These are phyloP conservation scores for Antheraea mylitta DNA, from an alignment of 1,140 invertebrate genomes.

Conservation along the genomic window DNA sequence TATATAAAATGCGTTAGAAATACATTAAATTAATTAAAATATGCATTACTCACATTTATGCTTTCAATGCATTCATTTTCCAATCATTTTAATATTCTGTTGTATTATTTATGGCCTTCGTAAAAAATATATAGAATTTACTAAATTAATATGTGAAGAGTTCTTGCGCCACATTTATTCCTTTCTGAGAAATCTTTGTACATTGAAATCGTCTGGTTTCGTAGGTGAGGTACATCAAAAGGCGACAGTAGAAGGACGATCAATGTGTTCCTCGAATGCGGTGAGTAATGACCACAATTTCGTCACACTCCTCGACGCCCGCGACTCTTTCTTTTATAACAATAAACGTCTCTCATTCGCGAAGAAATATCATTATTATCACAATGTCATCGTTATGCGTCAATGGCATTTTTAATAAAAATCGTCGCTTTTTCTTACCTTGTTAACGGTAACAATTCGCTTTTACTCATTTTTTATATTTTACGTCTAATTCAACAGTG, in stretches of 20 bases:
- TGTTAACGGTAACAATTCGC: neutral
- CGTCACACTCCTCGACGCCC: slow-evolving; percentile 23
- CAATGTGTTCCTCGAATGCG: slow-evolving; percentile 24
- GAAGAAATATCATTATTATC: slow-evolving; percentile 18
- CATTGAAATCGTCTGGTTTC: neutral
- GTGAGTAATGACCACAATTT: slow-evolving; percentile 34
- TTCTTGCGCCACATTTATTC: neutral
- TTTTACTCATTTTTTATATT: slow-evolving; percentile 11
- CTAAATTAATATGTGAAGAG: too few relatives aligned
- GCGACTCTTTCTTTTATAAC: slow-evolving; percentile 28
- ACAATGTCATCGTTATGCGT: neutral
- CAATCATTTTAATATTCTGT: too few relatives aligned
- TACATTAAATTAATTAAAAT: too few relatives aligned
- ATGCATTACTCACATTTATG: too few relatives aligned
- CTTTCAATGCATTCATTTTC: too few relatives aligned
- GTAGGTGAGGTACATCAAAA: slow-evolving; percentile 4
- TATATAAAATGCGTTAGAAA: too few relatives aligned
- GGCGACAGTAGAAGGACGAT: slow-evolving; percentile 14
- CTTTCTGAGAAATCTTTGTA: neutral
- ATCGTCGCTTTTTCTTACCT: neutral
- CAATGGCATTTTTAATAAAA: slow-evolving; percentile 5
- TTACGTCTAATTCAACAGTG: neutral
- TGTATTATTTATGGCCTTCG: too few relatives aligned
- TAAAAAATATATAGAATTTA: too few relatives aligned
- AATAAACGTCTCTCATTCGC: slow-evolving; percentile 22